Base-by-base conservation (phyloP, 2,113 vertebrate genomes). In the Uria lomvia region DNA sequence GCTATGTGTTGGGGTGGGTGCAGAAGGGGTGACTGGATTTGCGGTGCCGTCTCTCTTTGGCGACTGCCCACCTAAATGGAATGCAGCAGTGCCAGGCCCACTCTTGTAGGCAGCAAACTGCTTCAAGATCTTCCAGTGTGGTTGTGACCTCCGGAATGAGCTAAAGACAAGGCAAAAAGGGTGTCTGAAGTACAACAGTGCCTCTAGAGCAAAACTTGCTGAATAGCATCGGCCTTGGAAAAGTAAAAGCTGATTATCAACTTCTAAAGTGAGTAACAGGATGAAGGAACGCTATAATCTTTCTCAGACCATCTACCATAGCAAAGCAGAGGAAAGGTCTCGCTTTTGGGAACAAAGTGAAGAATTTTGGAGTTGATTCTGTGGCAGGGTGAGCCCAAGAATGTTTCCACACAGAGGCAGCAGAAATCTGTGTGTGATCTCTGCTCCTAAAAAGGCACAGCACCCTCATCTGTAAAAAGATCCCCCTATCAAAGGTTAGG, bases 391-490 rank as follows among this genome's bases (percentile, higher is more conserved):
- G n/a, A 86, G 42, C 49, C 71, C 29, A 34, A 59, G 68, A 86
- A 43, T 27, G 21, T 88, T 83, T 83, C 49, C 11, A 8, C 23
- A 27, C 36, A 49, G 43, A 62, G 32, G 38, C 83, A 72, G 65
- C 71, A 72, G 67, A 63, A 78, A 68, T 42, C 34, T 60, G 45
- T 15, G 23, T 73, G 19, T 67, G 47, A 68, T 70, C 67, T 83
- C 40, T 85, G 55, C 42, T 65, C 50, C 75, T 45, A 66, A 66
- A 66, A 66, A 66, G 91, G 40, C 49, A 92, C 96, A 60, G 72
- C 92, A 78, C 47, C 23, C 45, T 91, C 67, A 12, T 43, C 38
- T 92, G 92, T 94, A 94, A 97, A 66, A 53, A 78, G 90, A 94
- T 90, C 52, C 43, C 38, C 21, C 0, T 52, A 70, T 75, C 68